Base-by-base conservation (phyloP, 2,888 invertebrate species). In the Tupiocoris notatus region DNA sequence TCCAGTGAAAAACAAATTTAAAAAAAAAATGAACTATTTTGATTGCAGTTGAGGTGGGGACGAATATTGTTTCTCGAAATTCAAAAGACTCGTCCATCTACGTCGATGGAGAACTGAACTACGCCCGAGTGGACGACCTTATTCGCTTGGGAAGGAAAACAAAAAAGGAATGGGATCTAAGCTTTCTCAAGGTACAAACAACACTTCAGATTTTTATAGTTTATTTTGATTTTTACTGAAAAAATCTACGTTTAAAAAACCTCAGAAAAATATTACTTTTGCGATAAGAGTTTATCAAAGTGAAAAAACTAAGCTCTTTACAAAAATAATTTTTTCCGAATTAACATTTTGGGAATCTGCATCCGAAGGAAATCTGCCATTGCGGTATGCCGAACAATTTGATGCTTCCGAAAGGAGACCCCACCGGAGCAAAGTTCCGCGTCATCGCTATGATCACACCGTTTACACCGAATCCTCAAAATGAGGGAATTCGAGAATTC, bases 71-170 rank as follows among this genome's bases (percentile, higher is more conserved):
- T 21, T 65, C 67, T 9, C 17, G 76, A 39, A 67, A 76, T 22
- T 76, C 76, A 54, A 76, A 76, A 24, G 76, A 76, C 22, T 76
- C 76, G n/a, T 76, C 76, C 7, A 76, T 76, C 25, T 76, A 76
- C 56, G 76, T 76, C 16, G 76, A 76, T 39, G 76, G 76, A 1
- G 76, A 76, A 22, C 57, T 76, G 21, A 76, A 67, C 76, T 76
- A 76, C 62, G 76, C 76, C 16, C 25, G 68, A 22, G 76, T 76
- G 3, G 76, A 76, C 17, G 76, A 76, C 23, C 68, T 76, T 1
- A 76, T 76, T 21, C 58, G 76, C 16, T 57, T 65, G 56, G 76
- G 76, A 9, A 61, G 68, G 16, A 76, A 76, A 63, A 76, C 63
- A 12, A 68, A 68, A 17, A 76, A 76, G 21, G 76, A 76, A 17